A percentile compares a stretch with the other conserved stretches of the same genome.
phyloP scores from a whole-genome alignment of 1,140 invertebrate genomes.

The Tetragnatha versicolor region DNA sequence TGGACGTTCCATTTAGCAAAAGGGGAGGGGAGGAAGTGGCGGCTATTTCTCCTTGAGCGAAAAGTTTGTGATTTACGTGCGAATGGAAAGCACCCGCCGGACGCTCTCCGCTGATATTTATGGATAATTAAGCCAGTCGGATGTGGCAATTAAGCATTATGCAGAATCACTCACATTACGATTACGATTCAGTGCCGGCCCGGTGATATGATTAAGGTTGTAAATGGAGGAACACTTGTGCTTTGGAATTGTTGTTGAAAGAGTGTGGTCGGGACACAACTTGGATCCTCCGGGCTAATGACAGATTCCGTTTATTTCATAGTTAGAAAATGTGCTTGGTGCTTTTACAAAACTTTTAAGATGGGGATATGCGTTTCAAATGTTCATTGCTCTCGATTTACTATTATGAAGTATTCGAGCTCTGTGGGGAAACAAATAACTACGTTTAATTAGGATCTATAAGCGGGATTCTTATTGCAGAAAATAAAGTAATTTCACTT shows the following conservation, averaged over 20 bases:
- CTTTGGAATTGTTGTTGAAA: background rate
- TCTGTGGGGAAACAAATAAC: no score
- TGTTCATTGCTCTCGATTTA: no score
- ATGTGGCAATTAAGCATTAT: slow-evolving; percentile 14
- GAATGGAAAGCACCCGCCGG: slow-evolving; percentile 8
- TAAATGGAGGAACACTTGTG: background rate
- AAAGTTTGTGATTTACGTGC: slow-evolving; percentile 28
- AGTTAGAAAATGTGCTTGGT: no score
- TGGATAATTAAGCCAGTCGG: slow-evolving; percentile 22
- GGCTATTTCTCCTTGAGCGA: background rate
- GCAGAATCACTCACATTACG: slow-evolving; percentile 16
- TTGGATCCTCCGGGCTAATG: background rate
- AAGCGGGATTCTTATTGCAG: no score
- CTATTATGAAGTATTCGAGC: no score
- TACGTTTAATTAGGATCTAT: no score
- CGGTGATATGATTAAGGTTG: background rate
- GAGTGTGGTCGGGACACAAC: background rate
- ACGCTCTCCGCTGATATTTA: slow-evolving; percentile 12
- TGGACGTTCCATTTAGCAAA: no score
- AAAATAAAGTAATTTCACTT: no score
- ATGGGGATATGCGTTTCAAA: no score
- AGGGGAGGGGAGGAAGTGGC: no score
- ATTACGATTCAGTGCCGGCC: slow-evolving; percentile 6
- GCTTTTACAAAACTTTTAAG: no score
- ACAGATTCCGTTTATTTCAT: background rate